phyloP scores from a whole-genome alignment of 2,113 vertebrate species.

The Corythornis madagascariensis region DNA sequence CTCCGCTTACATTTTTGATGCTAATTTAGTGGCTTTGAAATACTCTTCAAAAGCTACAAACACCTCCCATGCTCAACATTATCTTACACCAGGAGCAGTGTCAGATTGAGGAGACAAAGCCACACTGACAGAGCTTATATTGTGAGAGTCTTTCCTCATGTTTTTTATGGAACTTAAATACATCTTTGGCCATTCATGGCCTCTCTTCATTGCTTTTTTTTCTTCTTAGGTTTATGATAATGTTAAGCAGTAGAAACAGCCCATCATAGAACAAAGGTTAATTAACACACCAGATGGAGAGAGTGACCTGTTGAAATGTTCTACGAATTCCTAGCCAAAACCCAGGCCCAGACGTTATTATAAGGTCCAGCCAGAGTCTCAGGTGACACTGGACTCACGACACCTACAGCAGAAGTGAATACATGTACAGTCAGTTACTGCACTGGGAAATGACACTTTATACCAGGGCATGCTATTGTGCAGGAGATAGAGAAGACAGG shows the following conservation, averaged over 20 bases:
- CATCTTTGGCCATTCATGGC: background rate
- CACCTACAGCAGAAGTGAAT: background rate
- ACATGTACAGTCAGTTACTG: background rate
- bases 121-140: background rate
- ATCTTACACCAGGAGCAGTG: background rate
- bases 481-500: background rate
- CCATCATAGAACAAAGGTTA: background rate
- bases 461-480: background rate
- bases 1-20: no score
- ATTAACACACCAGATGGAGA: slow-evolving; percentile 37
- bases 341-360: slow-evolving; percentile 2
- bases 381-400: fast-evolving
- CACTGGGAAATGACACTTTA: background rate
- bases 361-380: background rate
- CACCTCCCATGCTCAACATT: background rate
- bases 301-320: slow-evolving; percentile 33
- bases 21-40: no score
- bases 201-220: background rate
- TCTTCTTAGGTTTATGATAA: background rate
- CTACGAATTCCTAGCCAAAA: slow-evolving; percentile 12
- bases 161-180: background rate
- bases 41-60: no score
- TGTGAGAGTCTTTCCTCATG: background rate
- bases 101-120: slow-evolving; percentile 18
- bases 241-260: background rate